Percentiles rank a stretch among this genome's conserved stretches.
phyloP scores from a whole-genome alignment of 2,888 invertebrate genomes.

The Cylindroiulus punctatus region DNA sequence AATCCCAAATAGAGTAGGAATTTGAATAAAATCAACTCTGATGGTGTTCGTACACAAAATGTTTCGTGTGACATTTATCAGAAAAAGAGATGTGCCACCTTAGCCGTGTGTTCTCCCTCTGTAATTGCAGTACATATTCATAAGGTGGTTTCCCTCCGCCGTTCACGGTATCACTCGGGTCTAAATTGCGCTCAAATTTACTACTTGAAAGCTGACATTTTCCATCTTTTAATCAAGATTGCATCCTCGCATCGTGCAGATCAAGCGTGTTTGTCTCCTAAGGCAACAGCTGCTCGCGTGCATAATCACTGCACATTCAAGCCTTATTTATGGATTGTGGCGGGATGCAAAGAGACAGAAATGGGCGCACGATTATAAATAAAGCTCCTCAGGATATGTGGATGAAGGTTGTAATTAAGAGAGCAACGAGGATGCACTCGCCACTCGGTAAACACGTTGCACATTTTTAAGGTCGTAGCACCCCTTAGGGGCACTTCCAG shows the following conservation, averaged over 20 bases:
- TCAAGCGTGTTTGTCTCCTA: constrained; percentile 18
- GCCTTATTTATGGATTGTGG: constrained; percentile 18
- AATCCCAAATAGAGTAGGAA: too few species aligned
- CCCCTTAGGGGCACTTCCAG: neutral
- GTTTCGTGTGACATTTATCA: too few species aligned
- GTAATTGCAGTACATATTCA: neutral
- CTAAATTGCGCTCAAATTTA: constrained; percentile 25
- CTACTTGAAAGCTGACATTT: constrained; percentile 23
- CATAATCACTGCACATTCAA: constrained; percentile 9
- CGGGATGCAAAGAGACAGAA: constrained; percentile 11
- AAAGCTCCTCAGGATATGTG: constrained; percentile 18
- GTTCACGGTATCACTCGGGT: neutral
- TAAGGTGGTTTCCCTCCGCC: neutral
- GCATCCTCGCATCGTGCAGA: neutral
- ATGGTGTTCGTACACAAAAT: too few species aligned
- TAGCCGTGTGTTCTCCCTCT: neutral
- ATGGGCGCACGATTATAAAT: constrained; percentile 18
- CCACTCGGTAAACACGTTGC: constrained; percentile 18
- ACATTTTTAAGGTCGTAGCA: neutral
- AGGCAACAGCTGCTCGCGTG: constrained; percentile 10
- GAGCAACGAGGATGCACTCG: constrained; percentile 18
- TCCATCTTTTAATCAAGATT: constrained; percentile 16
- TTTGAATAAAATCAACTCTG: too few species aligned
- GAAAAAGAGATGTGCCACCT: neutral
- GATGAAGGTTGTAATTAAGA: constrained; percentile 18